These are phyloP conservation scores for Xiphorhynchus erythropygius DNA, from an alignment of 2,797 vertebrate species.

Conservation along the genomic window DNA sequence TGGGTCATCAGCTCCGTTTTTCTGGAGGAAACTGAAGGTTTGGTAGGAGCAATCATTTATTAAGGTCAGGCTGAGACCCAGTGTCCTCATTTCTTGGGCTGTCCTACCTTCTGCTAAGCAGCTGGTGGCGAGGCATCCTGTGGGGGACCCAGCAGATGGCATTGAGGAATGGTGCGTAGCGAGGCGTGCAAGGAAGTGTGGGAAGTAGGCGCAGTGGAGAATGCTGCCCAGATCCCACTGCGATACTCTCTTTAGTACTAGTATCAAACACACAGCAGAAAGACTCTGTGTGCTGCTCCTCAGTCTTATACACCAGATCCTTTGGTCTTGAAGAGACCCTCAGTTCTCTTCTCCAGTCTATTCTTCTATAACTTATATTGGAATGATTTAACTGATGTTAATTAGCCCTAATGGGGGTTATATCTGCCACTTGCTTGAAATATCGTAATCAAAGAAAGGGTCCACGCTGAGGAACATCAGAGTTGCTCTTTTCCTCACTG, in stretches of 20 bases:
- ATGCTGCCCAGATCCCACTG: background rate
- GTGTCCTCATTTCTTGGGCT: background rate
- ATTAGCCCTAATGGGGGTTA: background rate
- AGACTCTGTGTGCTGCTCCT: background rate
- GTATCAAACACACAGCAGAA: background rate
- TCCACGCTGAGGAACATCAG: background rate
- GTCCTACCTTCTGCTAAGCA: slow-evolving; percentile 25
- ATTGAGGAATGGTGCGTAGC: background rate
- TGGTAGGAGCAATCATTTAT: background rate
- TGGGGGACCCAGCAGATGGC: slow-evolving; percentile 34
- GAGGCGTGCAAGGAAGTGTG: background rate
- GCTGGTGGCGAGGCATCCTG: slow-evolving; percentile 4
- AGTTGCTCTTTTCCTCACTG: background rate
- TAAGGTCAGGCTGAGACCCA: background rate
- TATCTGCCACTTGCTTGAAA: background rate
- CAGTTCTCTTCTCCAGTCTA: background rate
- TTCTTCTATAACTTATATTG: background rate
- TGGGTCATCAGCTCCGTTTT: background rate
- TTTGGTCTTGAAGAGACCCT: background rate
- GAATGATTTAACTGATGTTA: background rate
- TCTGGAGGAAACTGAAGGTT: fast-evolving
- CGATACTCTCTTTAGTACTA: background rate
- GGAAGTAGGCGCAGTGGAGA: slow-evolving; percentile 4
- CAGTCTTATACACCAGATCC: background rate
- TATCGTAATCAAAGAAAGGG: background rate